Evolutionary conservation across 30 jellyfish, hydroid and myxozoan species (phyloP).

Genomic region (Morbakka virulenta): DNA sequence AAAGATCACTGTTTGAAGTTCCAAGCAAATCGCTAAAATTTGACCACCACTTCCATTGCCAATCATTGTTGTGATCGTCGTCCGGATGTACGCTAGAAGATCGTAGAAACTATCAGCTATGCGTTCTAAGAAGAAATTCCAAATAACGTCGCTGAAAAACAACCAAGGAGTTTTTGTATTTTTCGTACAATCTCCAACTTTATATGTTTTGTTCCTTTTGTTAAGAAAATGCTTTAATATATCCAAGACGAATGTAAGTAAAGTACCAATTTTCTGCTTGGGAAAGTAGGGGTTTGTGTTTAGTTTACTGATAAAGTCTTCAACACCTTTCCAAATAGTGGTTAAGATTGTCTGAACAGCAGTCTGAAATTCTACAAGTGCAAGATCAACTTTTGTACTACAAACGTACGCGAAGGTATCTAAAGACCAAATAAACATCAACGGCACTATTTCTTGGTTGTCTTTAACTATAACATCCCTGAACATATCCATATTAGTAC

Average conservation of each 20-base stretch:
- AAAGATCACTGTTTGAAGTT: background rate
- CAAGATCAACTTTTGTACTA: too few species aligned
- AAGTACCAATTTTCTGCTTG: background rate
- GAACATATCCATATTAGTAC: too few species aligned
- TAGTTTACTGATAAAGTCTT: conserved; percentile 15
- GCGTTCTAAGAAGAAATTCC: background rate
- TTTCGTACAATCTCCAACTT: background rate
- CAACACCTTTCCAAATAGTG: too few species aligned
- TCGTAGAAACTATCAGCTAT: background rate
- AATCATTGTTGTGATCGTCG: too few species aligned
- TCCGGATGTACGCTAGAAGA: background rate
- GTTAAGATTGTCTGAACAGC: too few species aligned
- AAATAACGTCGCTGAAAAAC: background rate
- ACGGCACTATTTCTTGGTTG: background rate
- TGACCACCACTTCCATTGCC: background rate
- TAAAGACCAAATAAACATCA: background rate
- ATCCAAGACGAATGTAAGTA: background rate
- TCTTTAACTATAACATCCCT: too few species aligned
- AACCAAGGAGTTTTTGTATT: background rate
- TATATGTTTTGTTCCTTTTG: background rate
- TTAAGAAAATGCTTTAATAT: background rate
- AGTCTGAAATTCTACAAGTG: too few species aligned
- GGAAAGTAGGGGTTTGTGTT: conserved; percentile 42
- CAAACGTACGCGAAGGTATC: background rate
- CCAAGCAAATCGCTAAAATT: background rate